phyloP scores from a whole-genome alignment of 2,113 vertebrate genomes.

The Neodontobutis hainanensis region DNA sequence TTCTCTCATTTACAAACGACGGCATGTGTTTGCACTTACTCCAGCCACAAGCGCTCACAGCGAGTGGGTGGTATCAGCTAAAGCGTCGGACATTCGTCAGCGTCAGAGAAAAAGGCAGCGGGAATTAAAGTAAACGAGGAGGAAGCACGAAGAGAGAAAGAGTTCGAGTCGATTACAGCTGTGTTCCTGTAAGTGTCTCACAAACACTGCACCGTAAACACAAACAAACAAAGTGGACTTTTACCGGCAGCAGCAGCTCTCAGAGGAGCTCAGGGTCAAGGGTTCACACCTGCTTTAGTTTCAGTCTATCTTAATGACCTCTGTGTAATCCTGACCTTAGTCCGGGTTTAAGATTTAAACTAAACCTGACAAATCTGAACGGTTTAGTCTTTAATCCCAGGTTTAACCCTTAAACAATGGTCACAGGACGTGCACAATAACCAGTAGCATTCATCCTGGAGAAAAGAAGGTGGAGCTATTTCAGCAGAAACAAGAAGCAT shows the following conservation, averaged over 20 bases:
- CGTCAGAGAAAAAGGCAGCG: constrained; percentile 16
- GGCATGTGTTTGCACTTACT: constrained; percentile 67
- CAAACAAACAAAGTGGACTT: constrained; percentile 19
- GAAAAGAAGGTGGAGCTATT: too few species aligned
- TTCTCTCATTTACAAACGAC: constrained; percentile 4
- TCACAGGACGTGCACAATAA: too few species aligned
- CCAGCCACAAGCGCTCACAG: constrained; percentile 57
- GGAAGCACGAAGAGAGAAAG: constrained; percentile 22
- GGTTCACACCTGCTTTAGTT: too few species aligned
- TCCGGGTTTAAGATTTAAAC: too few species aligned
- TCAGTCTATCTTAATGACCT: too few species aligned
- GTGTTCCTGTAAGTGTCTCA: constrained; percentile 19
- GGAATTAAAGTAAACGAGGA: constrained; percentile 25
- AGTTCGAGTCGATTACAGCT: constrained; percentile 12
- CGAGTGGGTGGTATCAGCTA: constrained; percentile 65
- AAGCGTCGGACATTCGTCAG: constrained; percentile 43
- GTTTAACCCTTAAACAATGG: too few species aligned
- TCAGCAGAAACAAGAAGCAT: too few species aligned
- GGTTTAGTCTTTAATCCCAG: too few species aligned
- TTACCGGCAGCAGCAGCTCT: constrained; percentile 3
- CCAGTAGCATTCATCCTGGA: too few species aligned
- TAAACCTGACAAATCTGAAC: too few species aligned
- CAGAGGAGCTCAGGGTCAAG: too few species aligned
- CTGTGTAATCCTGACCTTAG: too few species aligned
- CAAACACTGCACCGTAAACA: constrained; percentile 15